phyloP scores from a whole-genome alignment of 1,140 invertebrate species.

The Harpegnathos saltator region DNA sequence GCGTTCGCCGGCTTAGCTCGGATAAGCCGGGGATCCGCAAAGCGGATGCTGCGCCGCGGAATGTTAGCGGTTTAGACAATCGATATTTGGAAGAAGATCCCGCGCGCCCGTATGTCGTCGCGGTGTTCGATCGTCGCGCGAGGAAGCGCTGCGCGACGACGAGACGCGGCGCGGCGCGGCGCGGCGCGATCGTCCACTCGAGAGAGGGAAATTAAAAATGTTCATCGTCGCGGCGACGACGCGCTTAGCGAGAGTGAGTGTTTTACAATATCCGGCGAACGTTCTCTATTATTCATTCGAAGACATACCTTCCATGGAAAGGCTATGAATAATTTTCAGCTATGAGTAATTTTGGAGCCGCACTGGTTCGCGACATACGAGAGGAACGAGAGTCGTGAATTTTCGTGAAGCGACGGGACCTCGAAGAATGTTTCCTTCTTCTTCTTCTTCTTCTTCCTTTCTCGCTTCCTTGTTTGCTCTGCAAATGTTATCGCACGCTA shows the following conservation, averaged over 20 bases:
- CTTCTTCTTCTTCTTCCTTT: background rate
- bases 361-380: background rate
- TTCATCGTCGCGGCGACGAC: background rate
- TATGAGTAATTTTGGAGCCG: constrained; percentile 22
- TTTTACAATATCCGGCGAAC: background rate
- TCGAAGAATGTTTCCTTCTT: too few species aligned
- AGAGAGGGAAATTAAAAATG: background rate
- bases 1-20: background rate
- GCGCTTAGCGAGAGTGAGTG: too few species aligned
- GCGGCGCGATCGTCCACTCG: too few species aligned
- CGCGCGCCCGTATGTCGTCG: too few species aligned
- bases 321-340: constrained; percentile 9
- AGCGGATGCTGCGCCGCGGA: background rate
- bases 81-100: background rate
- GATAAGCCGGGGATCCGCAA: constrained; percentile 5
- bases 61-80: background rate
- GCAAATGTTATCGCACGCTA: background rate
- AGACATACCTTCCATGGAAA: background rate
- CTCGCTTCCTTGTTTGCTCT: background rate
- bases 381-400: background rate
- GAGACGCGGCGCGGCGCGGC: too few species aligned
- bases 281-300: background rate
- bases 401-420: background rate
- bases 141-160: too few species aligned
- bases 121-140: too few species aligned